Percentiles rank a stretch among this genome's conserved stretches.
These are phyloP conservation scores for Halcyon smyrnensis DNA, from an alignment of 2,797 vertebrate species.

Conservation along the genomic window DNA sequence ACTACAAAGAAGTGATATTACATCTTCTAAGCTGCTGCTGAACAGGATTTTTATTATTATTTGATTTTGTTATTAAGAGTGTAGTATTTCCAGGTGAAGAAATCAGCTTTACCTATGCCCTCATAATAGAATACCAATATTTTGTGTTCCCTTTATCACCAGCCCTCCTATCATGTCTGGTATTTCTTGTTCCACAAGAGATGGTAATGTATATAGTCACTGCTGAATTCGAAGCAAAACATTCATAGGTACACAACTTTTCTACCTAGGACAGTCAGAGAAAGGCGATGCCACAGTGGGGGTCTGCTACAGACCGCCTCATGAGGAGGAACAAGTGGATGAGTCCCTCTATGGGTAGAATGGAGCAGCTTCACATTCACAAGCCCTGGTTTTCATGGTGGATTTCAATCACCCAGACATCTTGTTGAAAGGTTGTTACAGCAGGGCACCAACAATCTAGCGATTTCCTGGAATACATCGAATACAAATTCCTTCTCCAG, in stretches of 20 bases:
- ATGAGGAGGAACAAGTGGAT: no score
- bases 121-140: accelerated
- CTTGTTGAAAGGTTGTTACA: no score
- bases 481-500: no score
- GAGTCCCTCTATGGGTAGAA: no score
- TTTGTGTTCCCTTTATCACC: background rate
- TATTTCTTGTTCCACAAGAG: background rate
- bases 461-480: no score
- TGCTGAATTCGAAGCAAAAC: background rate
- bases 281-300: no score
- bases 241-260: background rate
- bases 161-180: background rate
- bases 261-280: background rate
- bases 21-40: background rate
- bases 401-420: no score
- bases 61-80: background rate
- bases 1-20: accelerated
- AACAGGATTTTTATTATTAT: background rate
- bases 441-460: no score
- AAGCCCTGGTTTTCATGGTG: no score
- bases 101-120: accelerated
- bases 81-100: background rate
- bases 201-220: background rate
- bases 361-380: no score
- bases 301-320: no score